Evolutionary conservation across 2,797 vertebrate genomes (phyloP), one percentile per base, ranked within the genome.

Genomic region (Cossypha dichroa): DNA sequence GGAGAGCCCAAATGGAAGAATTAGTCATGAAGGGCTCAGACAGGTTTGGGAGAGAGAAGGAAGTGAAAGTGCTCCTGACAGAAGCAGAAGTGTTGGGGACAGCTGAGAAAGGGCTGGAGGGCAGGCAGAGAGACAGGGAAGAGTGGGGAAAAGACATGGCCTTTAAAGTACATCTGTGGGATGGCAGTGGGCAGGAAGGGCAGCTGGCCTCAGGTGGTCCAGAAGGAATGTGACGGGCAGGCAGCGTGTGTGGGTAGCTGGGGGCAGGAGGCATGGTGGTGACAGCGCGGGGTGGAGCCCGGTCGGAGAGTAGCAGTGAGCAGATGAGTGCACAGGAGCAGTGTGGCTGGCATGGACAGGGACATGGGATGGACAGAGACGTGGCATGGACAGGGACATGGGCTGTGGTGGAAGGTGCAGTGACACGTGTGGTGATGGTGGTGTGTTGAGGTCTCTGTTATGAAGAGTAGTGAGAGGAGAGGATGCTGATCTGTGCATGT

Each of bases 401-500:
- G 11, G 11, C 66, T 28, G 33, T 0, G 0, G 38, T 2, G 2
- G 58, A 51, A 41, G 59, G 6, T 31, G 45, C 58, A 76, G 64
- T 0, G 10, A 16, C 1, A 1, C 0, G 0, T 40, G 0, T 28
- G 1, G 55, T 1, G 1, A 5, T 10, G 60, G 40, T 0, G 13
- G 49, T 0, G 0, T 25, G 25, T 19, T 18, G 54, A 54, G 33
- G 8, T 41, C 62, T 56, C 33, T 14, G 18, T 43, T 2, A 3
- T 1, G 4, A 55, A 16, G 31, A 38, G 18, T 1, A 3, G 11
- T 22, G 54, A 40, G 79, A 26, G 26, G n/a, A 43, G 31, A 28
- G 9, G 22, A 9, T 62, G 55, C 41, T 75, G 52, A 19, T 56
- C n/a, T 43, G 31, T 43, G 1, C 17, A 0, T 38, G 23, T n/a